Evolutionary conservation across 2,113 vertebrate species (phyloP), one percentile per base, ranked within the genome.

Genomic region (Pleuronectes platessa): DNA sequence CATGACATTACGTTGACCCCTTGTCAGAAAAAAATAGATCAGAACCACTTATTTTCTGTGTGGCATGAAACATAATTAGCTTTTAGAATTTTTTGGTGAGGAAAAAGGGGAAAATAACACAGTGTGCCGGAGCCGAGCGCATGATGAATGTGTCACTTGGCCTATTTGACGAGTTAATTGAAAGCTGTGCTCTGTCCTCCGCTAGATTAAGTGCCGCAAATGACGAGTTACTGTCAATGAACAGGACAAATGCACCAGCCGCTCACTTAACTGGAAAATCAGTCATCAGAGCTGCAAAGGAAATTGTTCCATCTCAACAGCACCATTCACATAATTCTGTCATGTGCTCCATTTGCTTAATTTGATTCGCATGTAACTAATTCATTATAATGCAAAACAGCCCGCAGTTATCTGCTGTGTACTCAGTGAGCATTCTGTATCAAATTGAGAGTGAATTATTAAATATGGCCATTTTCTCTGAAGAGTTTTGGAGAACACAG

Each of bases 151-250:
- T 81, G 74, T 82, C 67, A 71, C 78, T 63, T 27, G 80, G 79
- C 74, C 73, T 82, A 82, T 90, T 92, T 91, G 90, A 92, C 55
- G 78, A 88, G 84, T 89, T 92, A 92, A 93, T 91, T 93, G 89
- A 92, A 92, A 91, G 85, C 86, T 87, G 80, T 60, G 62, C 75
- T 83, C 81, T 62, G 58, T 91, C 83, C 74, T 72, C 75, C 1
- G 74, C 69, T 59, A 87, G 84, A 92, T 86, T 82, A 91, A 92
- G 80, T 89, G 81, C 86, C 26, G 83, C 80, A 90, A 91, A 93
- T 90, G 85, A 93, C 71, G 54, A 67, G 71, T 89, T 90, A 89
- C 82, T 82, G 78, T 90, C 88, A 90, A 23, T 66, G 71, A 89
- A 81, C 71, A 26, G 83, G 58, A 86, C 73, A 37, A 86, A 88